Evolutionary conservation across 1,140 invertebrate species (phyloP).

Genomic region (Drosophila ohnishii): DNA sequence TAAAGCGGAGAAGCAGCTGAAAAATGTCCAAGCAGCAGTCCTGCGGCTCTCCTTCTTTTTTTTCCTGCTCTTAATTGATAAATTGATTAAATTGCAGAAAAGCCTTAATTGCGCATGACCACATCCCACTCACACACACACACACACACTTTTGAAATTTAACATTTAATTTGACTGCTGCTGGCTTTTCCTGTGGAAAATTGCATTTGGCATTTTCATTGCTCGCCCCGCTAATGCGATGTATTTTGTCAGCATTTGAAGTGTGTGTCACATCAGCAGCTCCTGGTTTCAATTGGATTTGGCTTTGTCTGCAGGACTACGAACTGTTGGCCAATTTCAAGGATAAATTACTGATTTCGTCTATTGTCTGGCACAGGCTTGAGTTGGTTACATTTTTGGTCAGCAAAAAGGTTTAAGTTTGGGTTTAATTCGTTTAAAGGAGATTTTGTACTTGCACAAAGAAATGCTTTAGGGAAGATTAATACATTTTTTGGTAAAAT

Average conservation of each 20-base stretch:
- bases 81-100: slow-evolving; percentile 78
- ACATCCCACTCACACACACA: slow-evolving; percentile 9
- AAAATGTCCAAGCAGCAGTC: slow-evolving; percentile 26
- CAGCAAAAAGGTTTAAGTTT: not conserved
- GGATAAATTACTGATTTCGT: slow-evolving; percentile 64
- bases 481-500: not conserved
- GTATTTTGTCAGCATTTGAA: slow-evolving; percentile 76
- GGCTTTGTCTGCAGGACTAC: slow-evolving; percentile 48
- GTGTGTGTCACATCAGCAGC: slow-evolving; percentile 68
- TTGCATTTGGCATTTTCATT: slow-evolving; percentile 62
- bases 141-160: slow-evolving; percentile 47
- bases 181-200: slow-evolving; percentile 30
- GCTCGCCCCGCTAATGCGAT: slow-evolving; percentile 73
- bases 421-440: not conserved
- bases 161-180: slow-evolving; percentile 59
- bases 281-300: slow-evolving; percentile 56
- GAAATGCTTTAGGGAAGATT: no score
- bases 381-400: slow-evolving; percentile 24
- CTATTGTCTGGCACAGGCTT: slow-evolving; percentile 46
- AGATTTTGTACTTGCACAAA: not conserved
- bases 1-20: slow-evolving; percentile 35
- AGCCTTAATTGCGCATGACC: slow-evolving; percentile 69
- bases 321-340: slow-evolving; percentile 30
- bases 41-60: not conserved
- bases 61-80: slow-evolving; percentile 70